phyloP scores from a whole-genome alignment of 2,888 invertebrate species.

The Metallyticus violacea region DNA sequence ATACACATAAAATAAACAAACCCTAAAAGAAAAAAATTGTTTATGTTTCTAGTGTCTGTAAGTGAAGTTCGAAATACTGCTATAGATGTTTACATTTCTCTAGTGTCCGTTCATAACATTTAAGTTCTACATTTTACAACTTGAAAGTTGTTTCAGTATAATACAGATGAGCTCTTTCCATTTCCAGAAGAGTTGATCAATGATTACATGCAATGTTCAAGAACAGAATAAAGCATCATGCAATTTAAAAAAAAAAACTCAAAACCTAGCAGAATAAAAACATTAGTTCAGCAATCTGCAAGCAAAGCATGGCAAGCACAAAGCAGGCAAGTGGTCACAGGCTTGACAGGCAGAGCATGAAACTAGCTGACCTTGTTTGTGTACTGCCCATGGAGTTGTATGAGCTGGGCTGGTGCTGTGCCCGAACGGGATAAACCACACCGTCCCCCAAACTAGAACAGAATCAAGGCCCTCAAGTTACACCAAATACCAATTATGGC shows the following conservation, averaged over 20 bases:
- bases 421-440: conserved; percentile 78
- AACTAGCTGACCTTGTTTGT: conserved; percentile 69
- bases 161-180: no score
- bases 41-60: not conserved
- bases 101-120: not conserved
- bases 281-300: no score
- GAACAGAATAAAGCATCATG: not conserved
- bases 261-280: no score
- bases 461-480: conserved; percentile 31
- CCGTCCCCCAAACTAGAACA: conserved; percentile 85
- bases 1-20: not conserved
- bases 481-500: not conserved
- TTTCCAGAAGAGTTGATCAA: no score
- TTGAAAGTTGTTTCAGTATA: not conserved
- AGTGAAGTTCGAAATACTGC: no score
- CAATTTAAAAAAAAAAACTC: not conserved
- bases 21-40: no score
- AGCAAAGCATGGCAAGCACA: not conserved
- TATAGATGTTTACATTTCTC: no score
- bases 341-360: not conserved
- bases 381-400: conserved; percentile 90
- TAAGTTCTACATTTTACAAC: not conserved
- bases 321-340: not conserved
- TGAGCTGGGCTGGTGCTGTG: conserved; percentile 63
- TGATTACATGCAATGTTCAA: not conserved